Base-by-base conservation (phyloP, 2,888 invertebrate species). In the Platycnemis pennipes region DNA sequence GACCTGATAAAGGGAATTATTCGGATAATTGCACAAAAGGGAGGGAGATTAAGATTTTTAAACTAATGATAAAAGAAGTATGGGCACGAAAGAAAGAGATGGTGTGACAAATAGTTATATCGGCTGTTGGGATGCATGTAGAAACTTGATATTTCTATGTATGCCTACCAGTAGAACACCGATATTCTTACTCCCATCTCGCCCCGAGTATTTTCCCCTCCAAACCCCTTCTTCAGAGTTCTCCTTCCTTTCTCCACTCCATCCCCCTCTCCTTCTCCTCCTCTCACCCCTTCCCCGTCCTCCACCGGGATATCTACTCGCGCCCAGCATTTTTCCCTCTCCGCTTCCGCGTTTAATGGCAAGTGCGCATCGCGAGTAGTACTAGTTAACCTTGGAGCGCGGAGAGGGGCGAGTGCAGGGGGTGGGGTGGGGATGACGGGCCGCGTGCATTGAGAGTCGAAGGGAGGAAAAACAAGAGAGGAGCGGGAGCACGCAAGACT, bases 261-360 rank as follows among this genome's bases (percentile, higher is more conserved):
- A 37, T 5, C 77, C 31, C 77, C 37, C 77, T 4, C n/a, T 8
- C n/a, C n/a, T n/a, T n/a, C n/a, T n/a, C 69, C 69, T 16, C 69
- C 69, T 13, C 37, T 2, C 31, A 5, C 1, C 49, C 26, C 37
- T 37, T 37, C 37, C 77, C 13, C 37, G 8, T 13, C 77, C 37
- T 77, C 31, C 77, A 13, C 37, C 37, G 77, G 13, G 2, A 77
- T 37, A 77, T 77, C 77, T 77, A 37, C 37, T 37, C 77, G 11
- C 77, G 77, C 77, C 37, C 37, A 77, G 13, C 37, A 37, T 16
- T 77, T 77, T 77, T 56, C 22, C 56, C 49, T 88, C 49, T 89
- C 63, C 44, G 91, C 91, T 91, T 91, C 91, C 91, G 91, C n/a
- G 44, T 91, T 91, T 91, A 91, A 91, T 91, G 91, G 91, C 91